These are phyloP conservation scores for Stegophylla sp. DNA, from an alignment of 2,888 invertebrate genomes.

Conservation along the genomic window DNA sequence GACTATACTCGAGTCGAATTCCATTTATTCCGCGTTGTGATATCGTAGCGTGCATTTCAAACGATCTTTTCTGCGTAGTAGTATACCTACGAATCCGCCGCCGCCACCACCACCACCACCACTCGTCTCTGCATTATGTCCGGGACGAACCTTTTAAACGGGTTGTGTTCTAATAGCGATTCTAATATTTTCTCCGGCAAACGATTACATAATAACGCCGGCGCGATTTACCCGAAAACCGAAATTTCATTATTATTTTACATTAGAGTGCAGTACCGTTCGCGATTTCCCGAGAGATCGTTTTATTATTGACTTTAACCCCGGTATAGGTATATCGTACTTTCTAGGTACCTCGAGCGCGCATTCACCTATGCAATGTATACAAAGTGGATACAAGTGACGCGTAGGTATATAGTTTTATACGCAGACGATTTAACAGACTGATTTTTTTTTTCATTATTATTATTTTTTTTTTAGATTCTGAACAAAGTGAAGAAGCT, in stretches of 20 bases:
- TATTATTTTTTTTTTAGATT: no score
- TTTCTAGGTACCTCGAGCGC: neutral
- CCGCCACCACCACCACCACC: no score
- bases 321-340: neutral
- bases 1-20: slow-evolving; percentile 10
- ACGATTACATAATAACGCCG: neutral
- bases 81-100: no score
- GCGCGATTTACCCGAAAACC: slow-evolving; percentile 11
- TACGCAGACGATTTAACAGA: slow-evolving; percentile 30
- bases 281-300: slow-evolving; percentile 52
- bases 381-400: no score
- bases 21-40: neutral
- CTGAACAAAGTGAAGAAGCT: no score
- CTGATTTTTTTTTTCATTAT: neutral
- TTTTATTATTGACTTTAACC: slow-evolving; percentile 50
- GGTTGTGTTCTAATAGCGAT: slow-evolving; percentile 50
- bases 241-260: slow-evolving; percentile 51
- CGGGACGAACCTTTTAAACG: slow-evolving; percentile 20
- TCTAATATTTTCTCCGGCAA: neutral
- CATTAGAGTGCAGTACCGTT: slow-evolving; percentile 23
- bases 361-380: no score
- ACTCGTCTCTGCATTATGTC: neutral
- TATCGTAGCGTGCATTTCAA: neutral
- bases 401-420: neutral
- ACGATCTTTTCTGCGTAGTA: slow-evolving; percentile 1